phyloP scores from a whole-genome alignment of 2,797 vertebrate species.

The Anolis apletophallus region DNA sequence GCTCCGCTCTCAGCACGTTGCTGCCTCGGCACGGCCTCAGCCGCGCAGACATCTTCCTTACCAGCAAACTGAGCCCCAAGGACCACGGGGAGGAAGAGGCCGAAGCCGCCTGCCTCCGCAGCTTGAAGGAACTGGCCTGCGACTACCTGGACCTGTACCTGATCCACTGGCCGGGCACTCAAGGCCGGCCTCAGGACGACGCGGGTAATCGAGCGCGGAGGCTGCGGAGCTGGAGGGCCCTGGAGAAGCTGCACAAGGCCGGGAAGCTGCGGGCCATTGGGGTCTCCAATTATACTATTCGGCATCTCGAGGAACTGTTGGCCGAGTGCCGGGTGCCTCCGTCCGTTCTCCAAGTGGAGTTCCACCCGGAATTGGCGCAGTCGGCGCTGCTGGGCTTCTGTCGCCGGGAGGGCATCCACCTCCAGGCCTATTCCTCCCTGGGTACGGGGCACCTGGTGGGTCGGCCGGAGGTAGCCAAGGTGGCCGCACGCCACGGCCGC shows the following conservation, averaged over 20 bases:
- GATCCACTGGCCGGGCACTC: conserved; percentile 88
- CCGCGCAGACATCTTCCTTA: conserved; percentile 82
- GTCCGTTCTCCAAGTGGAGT: conserved; percentile 86
- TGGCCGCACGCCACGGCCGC: conserved; percentile 71
- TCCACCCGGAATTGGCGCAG: conserved; percentile 83
- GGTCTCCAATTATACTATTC: conserved; percentile 85
- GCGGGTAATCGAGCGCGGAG: conserved; percentile 77
- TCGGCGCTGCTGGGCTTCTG: conserved; percentile 78
- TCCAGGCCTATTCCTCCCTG: conserved; percentile 86
- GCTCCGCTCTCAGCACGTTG: conserved; percentile 77
- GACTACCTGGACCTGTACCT: conserved; percentile 87
- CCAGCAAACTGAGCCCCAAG: conserved; percentile 82
- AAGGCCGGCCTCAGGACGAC: conserved; percentile 77
- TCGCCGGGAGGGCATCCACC: conserved; percentile 77
- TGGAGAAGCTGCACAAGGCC: conserved; percentile 80
- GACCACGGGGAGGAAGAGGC: conserved; percentile 79
- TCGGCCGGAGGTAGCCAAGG: conserved; percentile 73
- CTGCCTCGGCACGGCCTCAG: conserved; percentile 80
- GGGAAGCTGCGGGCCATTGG: conserved; percentile 83
- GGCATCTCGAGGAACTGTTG: conserved; percentile 80
- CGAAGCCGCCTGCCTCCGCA: conserved; percentile 76
- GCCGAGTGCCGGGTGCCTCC: conserved; percentile 76
- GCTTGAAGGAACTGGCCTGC: conserved; percentile 79
- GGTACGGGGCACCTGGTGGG: conserved; percentile 78
- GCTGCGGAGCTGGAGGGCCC: conserved; percentile 78